These are phyloP conservation scores for Aselliscus stoliczkanus DNA, from an alignment of 2,797 vertebrate species.

Conservation along the genomic window DNA sequence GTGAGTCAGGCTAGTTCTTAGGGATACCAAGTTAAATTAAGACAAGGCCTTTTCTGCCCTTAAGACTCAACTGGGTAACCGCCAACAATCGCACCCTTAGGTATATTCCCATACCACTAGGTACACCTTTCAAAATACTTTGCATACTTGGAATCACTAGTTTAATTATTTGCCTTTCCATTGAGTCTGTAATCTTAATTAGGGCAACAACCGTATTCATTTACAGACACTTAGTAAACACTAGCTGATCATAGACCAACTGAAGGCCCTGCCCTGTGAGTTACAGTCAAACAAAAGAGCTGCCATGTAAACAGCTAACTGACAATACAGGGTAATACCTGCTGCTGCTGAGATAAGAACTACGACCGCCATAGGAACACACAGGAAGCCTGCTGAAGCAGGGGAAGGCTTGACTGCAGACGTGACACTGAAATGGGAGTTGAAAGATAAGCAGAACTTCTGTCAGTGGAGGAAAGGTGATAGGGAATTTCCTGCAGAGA, in stretches of 20 bases:
- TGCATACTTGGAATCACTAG: background rate
- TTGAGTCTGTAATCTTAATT: background rate
- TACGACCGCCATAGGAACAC: background rate
- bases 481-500: background rate
- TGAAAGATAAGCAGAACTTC: background rate
- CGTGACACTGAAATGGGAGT: background rate
- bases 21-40: background rate
- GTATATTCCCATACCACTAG: background rate
- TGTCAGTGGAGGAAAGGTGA: background rate
- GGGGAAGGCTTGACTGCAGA: background rate
- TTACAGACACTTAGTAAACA: background rate
- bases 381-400: background rate
- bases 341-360: background rate
- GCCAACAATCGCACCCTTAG: background rate
- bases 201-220: background rate
- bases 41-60: background rate
- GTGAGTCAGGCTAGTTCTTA: background rate
- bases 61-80: background rate
- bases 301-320: background rate
- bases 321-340: background rate
- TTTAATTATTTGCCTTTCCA: background rate
- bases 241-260: background rate
- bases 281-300: background rate
- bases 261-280: background rate
- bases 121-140: background rate